Evolutionary conservation across 2,113 vertebrate genomes (phyloP).

Genomic region (Muscicapa adusta): DNA sequence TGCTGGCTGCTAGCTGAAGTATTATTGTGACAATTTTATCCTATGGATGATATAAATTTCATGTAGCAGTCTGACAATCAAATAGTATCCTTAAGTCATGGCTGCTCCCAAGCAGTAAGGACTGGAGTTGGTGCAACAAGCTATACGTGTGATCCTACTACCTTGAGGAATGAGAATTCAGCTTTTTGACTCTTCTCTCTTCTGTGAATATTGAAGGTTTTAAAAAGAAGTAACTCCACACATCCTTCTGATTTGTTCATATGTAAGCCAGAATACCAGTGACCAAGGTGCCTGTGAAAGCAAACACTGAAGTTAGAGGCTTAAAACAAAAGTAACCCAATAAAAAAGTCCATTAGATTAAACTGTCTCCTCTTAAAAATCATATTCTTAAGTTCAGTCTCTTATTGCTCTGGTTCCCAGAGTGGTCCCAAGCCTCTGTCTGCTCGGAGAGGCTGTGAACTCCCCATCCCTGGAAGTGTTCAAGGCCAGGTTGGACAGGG

Average conservation of each 20-base stretch:
- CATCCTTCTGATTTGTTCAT: slow-evolving; percentile 82
- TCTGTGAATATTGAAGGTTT: background rate
- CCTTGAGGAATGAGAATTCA: background rate
- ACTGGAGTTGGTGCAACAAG: background rate
- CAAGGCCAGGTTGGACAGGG: background rate
- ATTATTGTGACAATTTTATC: background rate
- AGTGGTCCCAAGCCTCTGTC: background rate
- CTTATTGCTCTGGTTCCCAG: background rate
- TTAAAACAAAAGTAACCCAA: slow-evolving; percentile 8
- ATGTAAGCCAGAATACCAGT: slow-evolving; percentile 85
- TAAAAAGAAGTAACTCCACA: slow-evolving; percentile 80
- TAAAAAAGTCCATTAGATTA: background rate
- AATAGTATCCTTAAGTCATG: background rate
- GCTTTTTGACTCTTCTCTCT: background rate
- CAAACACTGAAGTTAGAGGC: slow-evolving; percentile 56
- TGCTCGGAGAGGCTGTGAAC: background rate
- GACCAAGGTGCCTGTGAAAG: slow-evolving; percentile 85
- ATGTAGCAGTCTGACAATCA: background rate
- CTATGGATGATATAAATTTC: background rate
- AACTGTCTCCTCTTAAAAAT: background rate
- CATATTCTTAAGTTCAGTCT: background rate
- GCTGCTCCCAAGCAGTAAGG: background rate
- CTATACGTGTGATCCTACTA: background rate
- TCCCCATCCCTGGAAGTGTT: background rate
- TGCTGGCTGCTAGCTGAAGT: background rate